A percentile compares a stretch with the other conserved stretches of the same genome.
phyloP scores from a whole-genome alignment of 1,140 invertebrate genomes.

The Cydia amplana region DNA sequence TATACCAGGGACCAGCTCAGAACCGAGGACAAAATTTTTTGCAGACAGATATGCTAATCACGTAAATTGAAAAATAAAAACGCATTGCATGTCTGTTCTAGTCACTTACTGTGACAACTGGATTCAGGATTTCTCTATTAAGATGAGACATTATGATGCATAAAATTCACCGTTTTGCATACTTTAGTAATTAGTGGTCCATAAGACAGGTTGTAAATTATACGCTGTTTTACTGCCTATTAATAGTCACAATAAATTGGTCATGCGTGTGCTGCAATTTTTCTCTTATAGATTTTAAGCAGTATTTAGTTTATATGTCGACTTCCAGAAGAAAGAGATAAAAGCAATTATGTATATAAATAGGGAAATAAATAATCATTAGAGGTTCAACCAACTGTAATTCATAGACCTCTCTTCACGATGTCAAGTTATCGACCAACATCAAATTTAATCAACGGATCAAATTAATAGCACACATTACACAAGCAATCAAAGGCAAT shows the following conservation, averaged over 20 bases:
- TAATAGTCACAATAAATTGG: background rate
- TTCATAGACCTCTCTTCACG: background rate
- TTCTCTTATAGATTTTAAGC: background rate
- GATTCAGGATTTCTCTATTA: background rate
- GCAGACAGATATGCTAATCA: background rate
- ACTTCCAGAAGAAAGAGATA: no score
- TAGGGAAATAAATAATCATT: no score
- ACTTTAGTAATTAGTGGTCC: background rate
- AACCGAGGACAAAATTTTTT: background rate
- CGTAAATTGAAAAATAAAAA: background rate
- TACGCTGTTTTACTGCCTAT: background rate
- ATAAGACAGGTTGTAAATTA: background rate
- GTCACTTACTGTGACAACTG: background rate
- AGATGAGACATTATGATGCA: background rate
- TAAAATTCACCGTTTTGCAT: background rate
- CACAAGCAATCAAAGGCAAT: background rate
- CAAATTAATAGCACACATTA: conserved; percentile 5
- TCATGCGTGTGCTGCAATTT: background rate
- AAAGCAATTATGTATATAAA: no score
- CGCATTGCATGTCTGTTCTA: background rate
- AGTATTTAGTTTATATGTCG: no score
- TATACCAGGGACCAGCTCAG: background rate
- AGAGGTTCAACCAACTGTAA: background rate
- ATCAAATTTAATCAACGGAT: conserved; percentile 4
- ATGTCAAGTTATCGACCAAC: background rate